Evolutionary conservation across 2,113 vertebrate genomes (phyloP).

Genomic region (Caranx melampygus): DNA sequence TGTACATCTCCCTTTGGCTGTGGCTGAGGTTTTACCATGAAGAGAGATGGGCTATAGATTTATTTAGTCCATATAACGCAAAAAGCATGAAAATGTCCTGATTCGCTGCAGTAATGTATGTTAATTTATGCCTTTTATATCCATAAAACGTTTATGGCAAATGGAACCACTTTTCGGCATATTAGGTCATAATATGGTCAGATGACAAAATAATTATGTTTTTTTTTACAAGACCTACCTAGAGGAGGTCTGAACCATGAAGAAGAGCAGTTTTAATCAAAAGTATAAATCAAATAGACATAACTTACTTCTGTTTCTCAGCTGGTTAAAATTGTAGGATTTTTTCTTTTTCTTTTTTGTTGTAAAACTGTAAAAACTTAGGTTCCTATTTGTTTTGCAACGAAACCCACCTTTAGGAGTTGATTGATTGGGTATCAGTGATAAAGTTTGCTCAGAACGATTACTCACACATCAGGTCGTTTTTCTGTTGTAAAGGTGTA

Average conservation of each 20-base stretch:
- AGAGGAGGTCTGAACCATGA: too few species aligned
- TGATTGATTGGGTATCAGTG: background rate
- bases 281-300: too few species aligned
- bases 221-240: too few species aligned
- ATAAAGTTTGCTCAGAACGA: background rate
- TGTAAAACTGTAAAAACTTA: background rate
- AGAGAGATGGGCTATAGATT: background rate
- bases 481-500: background rate
- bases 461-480: constrained; percentile 68
- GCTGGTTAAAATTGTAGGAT: too few species aligned
- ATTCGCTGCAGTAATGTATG: background rate
- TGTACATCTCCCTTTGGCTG: background rate
- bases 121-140: background rate
- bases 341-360: too few species aligned
- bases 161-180: background rate
- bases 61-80: too few species aligned
- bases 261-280: too few species aligned
- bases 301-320: too few species aligned
- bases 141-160: background rate
- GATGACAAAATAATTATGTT: too few species aligned
- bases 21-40: background rate
- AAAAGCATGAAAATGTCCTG: background rate
- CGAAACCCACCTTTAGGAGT: too few species aligned
- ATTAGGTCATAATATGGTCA: background rate
- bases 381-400: background rate